Evolutionary conservation across 2,797 vertebrate genomes (phyloP), one percentile per base, ranked within the genome.

Genomic region (Neostethus bicornis): DNA sequence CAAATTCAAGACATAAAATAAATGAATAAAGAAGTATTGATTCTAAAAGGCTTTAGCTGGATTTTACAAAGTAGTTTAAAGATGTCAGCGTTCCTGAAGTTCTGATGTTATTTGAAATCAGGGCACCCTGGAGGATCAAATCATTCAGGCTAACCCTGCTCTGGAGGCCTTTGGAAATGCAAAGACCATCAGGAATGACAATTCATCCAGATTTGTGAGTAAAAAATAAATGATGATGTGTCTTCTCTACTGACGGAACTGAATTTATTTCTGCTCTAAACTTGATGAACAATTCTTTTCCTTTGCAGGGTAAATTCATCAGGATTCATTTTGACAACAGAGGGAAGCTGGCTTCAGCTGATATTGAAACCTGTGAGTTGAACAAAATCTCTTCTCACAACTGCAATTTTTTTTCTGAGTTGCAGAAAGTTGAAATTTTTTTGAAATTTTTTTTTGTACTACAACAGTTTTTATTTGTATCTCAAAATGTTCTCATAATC

Each of bases 361-460:
- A 96, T 51, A 97, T 96, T 10, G 94, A 96, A 38, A 96, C 94
- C 1, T 97, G 94, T 96, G 81, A 94, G 94, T 87, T n/a, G n/a
- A 32, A 4, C 11, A 17, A 39, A 7, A 39, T 49, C 32, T 5
- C 26, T 24, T 24, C 2, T 24, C 23, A 24, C 3, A 4, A 5
- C 23, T 5, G 4, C 23, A 5, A 5, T 24, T 4, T 23, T 24
- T 23, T 24, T 4, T 23, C 5, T 5, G 5, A 23, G 23, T 24
- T 24, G 3, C 23, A 24, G 23, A 5, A 23, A 24, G 23, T 23
- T 24, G 23, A 5, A 24, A 5, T 23, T 24, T 23, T n/a, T n/a
- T n/a, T n/a, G n/a, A n/a, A n/a, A n/a, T n/a, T n/a, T n/a, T n/a
- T n/a, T n/a, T n/a, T n/a, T n/a, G n/a, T n/a, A n/a, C n/a, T n/a